Evolutionary conservation across 1,140 invertebrate species (phyloP).

Genomic region (Leptonema lineaticorne): DNA sequence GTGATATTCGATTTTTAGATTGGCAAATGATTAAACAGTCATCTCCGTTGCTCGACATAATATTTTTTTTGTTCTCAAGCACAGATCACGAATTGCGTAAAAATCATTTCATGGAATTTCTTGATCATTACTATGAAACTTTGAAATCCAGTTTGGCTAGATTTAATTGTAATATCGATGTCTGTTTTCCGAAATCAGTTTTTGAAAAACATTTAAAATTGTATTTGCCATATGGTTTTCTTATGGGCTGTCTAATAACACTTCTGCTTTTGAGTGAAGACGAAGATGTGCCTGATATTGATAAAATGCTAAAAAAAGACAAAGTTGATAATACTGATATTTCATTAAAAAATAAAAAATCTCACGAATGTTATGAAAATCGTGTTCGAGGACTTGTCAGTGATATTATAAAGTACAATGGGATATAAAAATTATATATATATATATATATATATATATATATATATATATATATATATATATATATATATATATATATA

Average conservation of each 20-base stretch:
- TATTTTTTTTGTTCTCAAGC: slow-evolving; percentile 58
- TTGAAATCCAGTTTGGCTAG: slow-evolving; percentile 38
- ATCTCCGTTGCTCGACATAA: slow-evolving; percentile 55
- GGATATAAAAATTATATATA: background rate
- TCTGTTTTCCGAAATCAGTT: slow-evolving; percentile 25
- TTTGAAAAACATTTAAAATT: slow-evolving; percentile 29
- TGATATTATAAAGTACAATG: slow-evolving; percentile 5
- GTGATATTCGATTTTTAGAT: slow-evolving; percentile 52
- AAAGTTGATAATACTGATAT: slow-evolving; percentile 1
- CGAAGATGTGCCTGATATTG: slow-evolving; percentile 22
- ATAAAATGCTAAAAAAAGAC: slow-evolving; percentile 23
- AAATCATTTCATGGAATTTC: slow-evolving; percentile 48
- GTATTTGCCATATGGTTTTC: slow-evolving; percentile 25
- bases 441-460: background rate
- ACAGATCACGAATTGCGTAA: slow-evolving; percentile 50
- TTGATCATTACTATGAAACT: slow-evolving; percentile 54
- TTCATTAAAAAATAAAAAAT: slow-evolving; percentile 1
- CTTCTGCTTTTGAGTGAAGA: slow-evolving; percentile 31
- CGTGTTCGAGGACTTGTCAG: slow-evolving; percentile 2
- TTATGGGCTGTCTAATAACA: slow-evolving; percentile 15
- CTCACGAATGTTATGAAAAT: slow-evolving; percentile 7
- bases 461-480: background rate
- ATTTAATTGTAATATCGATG: slow-evolving; percentile 25
- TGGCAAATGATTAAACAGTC: slow-evolving; percentile 56
- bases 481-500: background rate